A percentile compares a stretch with the other conserved stretches of the same genome.
Conservation (phyloP, 2,797 vertebrate genomes). For the Urocyon cinereoargenteus region DNA sequence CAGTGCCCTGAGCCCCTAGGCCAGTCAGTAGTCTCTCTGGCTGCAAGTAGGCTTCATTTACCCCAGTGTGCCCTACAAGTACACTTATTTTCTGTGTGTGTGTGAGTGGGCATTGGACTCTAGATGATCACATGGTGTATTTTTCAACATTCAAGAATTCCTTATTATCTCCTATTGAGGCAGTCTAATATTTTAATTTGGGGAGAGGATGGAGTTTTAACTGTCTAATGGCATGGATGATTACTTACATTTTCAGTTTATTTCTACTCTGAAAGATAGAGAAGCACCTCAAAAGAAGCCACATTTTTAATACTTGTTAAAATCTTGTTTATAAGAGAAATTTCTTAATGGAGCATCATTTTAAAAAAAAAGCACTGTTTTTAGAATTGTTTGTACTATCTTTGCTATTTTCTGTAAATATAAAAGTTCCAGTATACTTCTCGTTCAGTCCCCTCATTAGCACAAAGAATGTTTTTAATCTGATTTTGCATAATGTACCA, state of each 20-base stretch:
- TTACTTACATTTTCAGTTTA: conserved; percentile 36
- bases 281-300: background rate
- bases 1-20: background rate
- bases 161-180: background rate
- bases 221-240: background rate
- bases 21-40: background rate
- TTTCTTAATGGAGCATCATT: background rate
- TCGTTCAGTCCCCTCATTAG: background rate
- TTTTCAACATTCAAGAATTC: conserved; percentile 47
- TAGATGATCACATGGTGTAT: background rate
- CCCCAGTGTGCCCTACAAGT: background rate
- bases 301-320: conserved; percentile 40
- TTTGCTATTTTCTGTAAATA: conserved; percentile 40
- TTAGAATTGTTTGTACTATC: conserved; percentile 40
- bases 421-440: background rate
- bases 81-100: background rate
- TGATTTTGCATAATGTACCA: background rate
- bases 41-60: background rate
- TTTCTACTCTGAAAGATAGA: conserved; percentile 23
- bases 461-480: conserved; percentile 28
- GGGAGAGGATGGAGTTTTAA: background rate
- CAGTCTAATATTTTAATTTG: conserved; percentile 29
- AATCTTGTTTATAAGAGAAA: conserved; percentile 19
- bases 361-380: background rate
- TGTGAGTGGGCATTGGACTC: background rate